Evolutionary conservation across 2,113 vertebrate species (phyloP).

Genomic region (Callorhinus ursinus): DNA sequence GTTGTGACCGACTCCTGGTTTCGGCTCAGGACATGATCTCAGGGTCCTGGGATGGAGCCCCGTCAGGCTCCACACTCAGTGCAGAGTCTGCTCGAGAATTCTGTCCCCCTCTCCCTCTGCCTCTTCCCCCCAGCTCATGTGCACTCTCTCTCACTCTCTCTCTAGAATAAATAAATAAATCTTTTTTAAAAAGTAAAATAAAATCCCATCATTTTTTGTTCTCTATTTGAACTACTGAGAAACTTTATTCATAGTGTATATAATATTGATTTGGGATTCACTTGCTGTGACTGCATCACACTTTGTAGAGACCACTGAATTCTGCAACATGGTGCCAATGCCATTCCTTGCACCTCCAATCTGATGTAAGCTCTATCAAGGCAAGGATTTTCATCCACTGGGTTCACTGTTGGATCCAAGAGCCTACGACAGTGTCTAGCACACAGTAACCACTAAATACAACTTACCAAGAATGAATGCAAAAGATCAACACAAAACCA

Average conservation of each 20-base stretch:
- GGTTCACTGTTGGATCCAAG: neutral
- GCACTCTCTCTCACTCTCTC: neutral
- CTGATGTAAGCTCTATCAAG: neutral
- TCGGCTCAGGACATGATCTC: neutral
- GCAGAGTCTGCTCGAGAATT: no score
- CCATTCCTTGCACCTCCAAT: neutral
- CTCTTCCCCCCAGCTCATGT: neutral
- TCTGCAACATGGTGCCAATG: neutral
- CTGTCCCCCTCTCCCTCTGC: no score
- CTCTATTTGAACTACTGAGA: neutral
- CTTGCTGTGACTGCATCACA: neutral
- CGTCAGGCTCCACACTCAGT: no score
- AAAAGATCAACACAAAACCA: neutral
- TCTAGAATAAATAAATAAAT: neutral
- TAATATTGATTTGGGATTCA: neutral
- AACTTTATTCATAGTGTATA: neutral
- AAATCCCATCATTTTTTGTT: neutral
- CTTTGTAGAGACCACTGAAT: neutral
- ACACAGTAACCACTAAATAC: neutral
- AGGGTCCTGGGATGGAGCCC: neutral
- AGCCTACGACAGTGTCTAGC: neutral
- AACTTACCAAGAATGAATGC: neutral
- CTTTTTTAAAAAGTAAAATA: neutral
- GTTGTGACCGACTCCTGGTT: no score
- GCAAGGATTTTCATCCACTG: neutral